These are phyloP conservation scores for Anastrepha ludens DNA, from an alignment of 1,140 invertebrate species.

Conservation along the genomic window DNA sequence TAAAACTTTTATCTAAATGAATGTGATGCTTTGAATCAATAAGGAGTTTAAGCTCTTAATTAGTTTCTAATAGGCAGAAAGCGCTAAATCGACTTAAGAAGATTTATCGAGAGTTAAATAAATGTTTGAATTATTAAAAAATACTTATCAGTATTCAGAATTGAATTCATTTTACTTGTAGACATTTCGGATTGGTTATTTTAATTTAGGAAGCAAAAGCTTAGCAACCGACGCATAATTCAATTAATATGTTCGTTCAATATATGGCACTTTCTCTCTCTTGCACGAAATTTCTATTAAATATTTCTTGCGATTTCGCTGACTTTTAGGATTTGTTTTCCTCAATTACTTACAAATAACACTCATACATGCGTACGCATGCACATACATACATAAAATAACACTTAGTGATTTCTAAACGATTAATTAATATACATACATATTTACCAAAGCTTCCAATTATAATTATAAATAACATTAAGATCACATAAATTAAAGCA, in stretches of 20 bases:
- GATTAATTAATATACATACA: not conserved
- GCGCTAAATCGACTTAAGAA: too few species aligned
- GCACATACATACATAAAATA: not conserved
- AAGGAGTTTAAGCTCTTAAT: too few species aligned
- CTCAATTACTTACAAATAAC: not conserved
- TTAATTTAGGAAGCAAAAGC: not conserved
- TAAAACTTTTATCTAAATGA: too few species aligned
- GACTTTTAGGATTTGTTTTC: not conserved
- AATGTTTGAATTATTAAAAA: too few species aligned
- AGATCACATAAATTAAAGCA: constrained; percentile 18
- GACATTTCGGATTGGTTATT: not conserved
- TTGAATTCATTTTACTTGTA: too few species aligned
- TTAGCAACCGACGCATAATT: not conserved
- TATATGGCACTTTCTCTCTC: too few species aligned
- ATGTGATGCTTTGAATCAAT: too few species aligned
- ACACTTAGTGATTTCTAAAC: not conserved
- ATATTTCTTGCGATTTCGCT: not conserved
- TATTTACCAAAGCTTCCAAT: not conserved
- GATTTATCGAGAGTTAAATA: too few species aligned
- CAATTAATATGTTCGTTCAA: not conserved
- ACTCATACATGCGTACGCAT: not conserved
- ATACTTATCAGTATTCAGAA: too few species aligned
- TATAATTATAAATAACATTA: constrained; percentile 11
- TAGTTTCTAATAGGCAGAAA: too few species aligned
- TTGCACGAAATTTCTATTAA: too few species aligned